These are phyloP conservation scores for Leptopilina boulardi DNA, from an alignment of 1,140 invertebrate species.

Conservation along the genomic window DNA sequence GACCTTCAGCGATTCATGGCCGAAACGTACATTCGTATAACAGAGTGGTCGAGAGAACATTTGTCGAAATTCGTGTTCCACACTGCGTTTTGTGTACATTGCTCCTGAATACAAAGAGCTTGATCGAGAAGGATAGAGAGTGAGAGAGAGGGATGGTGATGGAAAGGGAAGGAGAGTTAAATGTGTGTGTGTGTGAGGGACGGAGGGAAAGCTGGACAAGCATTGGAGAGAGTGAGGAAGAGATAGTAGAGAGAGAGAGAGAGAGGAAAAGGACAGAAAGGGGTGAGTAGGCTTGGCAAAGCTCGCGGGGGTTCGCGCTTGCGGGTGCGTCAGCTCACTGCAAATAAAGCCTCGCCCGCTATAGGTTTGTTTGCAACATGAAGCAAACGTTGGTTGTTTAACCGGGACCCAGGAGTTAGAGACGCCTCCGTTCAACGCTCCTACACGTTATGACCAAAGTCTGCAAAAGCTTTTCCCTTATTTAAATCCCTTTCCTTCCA, in stretches of 20 bases:
- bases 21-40: constrained; percentile 14
- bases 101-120: constrained; percentile 20
- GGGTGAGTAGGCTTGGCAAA: constrained; percentile 7
- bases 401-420: constrained; percentile 50
- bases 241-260: constrained; percentile 3
- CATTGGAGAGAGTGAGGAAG: too few species aligned
- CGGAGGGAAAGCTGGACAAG: neutral
- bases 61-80: constrained; percentile 19
- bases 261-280: neutral
- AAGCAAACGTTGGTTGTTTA: constrained; percentile 60
- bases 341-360: constrained; percentile 59
- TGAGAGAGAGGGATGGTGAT: too few species aligned
- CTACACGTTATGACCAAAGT: constrained; percentile 41
- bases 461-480: constrained; percentile 19
- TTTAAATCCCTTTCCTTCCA: constrained; percentile 11
- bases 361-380: constrained; percentile 61
- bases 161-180: neutral
- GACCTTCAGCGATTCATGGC: constrained; percentile 3
- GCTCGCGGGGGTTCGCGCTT: constrained; percentile 40
- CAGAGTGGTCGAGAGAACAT: neutral
- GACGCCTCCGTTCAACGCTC: constrained; percentile 45
- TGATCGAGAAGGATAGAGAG: constrained; percentile 13
- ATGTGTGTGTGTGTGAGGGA: neutral
- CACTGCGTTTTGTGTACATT: constrained; percentile 33
- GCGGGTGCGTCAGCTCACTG: constrained; percentile 54